phyloP scores from a whole-genome alignment of 2,888 invertebrate species.

The Drosophila flavopinicola region DNA sequence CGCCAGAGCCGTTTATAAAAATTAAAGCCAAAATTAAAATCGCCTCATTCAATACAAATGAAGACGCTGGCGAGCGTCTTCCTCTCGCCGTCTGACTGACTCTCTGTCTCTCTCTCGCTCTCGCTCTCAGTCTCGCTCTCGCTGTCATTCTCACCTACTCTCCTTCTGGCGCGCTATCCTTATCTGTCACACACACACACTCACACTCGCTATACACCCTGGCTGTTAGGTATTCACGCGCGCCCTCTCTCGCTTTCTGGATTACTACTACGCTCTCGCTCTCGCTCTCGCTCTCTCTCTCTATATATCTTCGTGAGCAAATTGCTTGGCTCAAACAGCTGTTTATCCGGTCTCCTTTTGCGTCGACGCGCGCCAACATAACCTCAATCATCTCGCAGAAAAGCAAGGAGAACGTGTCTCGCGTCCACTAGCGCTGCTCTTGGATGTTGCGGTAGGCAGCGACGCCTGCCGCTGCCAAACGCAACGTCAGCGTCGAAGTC shows the following conservation, averaged over 20 bases:
- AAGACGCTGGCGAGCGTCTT: slow-evolving; percentile 72
- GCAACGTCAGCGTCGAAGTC: slow-evolving; percentile 46
- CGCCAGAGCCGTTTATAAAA: slow-evolving; percentile 5
- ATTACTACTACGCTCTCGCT: slow-evolving; percentile 2
- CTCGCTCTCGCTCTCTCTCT: slow-evolving; percentile 11
- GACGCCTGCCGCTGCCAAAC: slow-evolving; percentile 51
- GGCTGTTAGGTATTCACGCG: too few species aligned
- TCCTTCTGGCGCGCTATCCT: slow-evolving; percentile 17
- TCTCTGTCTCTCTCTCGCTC: slow-evolving; percentile 36
- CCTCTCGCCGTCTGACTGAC: slow-evolving; percentile 64
- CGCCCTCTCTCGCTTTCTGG: slow-evolving; percentile 20
- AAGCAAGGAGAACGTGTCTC: slow-evolving; percentile 13
- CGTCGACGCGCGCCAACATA: slow-evolving; percentile 75
- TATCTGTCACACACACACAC: slow-evolving; percentile 16
- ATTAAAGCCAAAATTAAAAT: slow-evolving; percentile 32
- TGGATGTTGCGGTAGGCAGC: slow-evolving; percentile 74
- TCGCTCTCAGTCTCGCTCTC: slow-evolving; percentile 16
- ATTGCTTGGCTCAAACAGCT: slow-evolving; percentile 44
- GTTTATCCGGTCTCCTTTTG: slow-evolving; percentile 53
- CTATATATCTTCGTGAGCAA: slow-evolving; percentile 19
- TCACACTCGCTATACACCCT: slow-evolving; percentile 15
- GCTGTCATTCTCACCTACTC: slow-evolving; percentile 18
- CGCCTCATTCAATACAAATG: slow-evolving; percentile 49
- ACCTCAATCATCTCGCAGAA: slow-evolving; percentile 64
- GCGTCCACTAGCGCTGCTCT: slow-evolving; percentile 41